phyloP scores from a whole-genome alignment of 2,888 invertebrate genomes.

The Linyphia triangularis region DNA sequence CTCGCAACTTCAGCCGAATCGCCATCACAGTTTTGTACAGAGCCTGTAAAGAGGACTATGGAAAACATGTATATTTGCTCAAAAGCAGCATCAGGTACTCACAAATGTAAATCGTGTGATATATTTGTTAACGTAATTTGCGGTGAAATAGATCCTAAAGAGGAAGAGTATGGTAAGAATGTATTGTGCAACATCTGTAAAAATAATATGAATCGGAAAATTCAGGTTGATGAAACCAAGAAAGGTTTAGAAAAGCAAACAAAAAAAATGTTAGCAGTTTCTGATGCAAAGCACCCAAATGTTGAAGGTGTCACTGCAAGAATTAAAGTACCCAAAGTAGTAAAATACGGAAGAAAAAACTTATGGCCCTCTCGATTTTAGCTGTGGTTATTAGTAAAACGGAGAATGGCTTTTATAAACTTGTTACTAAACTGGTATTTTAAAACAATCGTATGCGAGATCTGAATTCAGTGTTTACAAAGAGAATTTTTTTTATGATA shows the following conservation, averaged over 20 bases:
- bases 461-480: conserved; percentile 45
- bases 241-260: conserved; percentile 20
- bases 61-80: conserved; percentile 38
- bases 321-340: conserved; percentile 44
- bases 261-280: conserved; percentile 52
- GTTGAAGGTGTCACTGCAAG: conserved; percentile 32
- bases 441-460: conserved; percentile 44
- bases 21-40: conserved; percentile 31
- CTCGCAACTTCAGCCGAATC: conserved; percentile 7
- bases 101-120: conserved; percentile 49
- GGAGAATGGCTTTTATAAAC: conserved; percentile 44
- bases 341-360: conserved; percentile 34
- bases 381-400: conserved; percentile 53
- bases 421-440: conserved; percentile 43
- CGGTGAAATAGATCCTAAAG: conserved; percentile 32
- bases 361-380: conserved; percentile 31
- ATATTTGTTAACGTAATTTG: conserved; percentile 50
- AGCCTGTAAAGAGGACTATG: conserved; percentile 15
- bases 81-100: conserved; percentile 51
- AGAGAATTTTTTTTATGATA: conserved; percentile 27
- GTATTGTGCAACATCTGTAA: conserved; percentile 44
- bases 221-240: conserved; percentile 19
- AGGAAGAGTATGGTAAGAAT: conserved; percentile 32
- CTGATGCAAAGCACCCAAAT: conserved; percentile 36
- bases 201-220: conserved; percentile 48